Evolutionary conservation across 2,113 vertebrate species (phyloP).

Genomic region (Phodopus roborovskii): DNA sequence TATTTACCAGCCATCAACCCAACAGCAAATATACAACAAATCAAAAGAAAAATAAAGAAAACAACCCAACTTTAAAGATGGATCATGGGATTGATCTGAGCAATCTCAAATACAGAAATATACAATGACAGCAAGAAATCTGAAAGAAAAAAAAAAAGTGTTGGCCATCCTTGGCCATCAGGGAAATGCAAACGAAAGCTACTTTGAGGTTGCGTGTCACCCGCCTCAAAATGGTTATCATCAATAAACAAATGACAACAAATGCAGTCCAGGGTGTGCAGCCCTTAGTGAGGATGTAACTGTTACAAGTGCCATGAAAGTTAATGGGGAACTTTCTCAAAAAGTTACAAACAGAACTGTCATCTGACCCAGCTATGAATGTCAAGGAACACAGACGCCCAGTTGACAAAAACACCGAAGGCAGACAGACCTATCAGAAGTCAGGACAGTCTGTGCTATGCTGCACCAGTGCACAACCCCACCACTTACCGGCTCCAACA

Average conservation of each 20-base stretch:
- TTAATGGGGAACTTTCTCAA: neutral
- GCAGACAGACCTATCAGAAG: fast-evolving
- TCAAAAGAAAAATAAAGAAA: neutral
- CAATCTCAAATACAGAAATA: neutral
- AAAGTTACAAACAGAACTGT: neutral
- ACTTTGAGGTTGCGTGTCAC: neutral
- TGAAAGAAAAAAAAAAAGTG: neutral
- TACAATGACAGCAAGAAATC: neutral
- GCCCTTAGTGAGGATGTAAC: neutral
- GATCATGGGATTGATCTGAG: neutral
- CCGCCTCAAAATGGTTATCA: neutral
- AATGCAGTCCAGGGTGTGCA: neutral
- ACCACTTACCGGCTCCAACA: neutral
- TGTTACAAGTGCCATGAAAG: neutral
- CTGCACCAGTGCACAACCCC: too few species aligned
- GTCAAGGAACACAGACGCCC: neutral
- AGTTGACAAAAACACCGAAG: neutral
- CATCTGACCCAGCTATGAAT: neutral
- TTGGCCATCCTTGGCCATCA: too few species aligned
- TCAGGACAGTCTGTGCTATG: too few species aligned
- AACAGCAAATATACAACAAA: neutral
- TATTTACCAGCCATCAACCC: neutral
- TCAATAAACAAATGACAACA: neutral
- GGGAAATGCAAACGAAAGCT: neutral
- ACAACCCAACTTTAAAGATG: neutral